Evolutionary conservation across 2,797 vertebrate genomes (phyloP).

Genomic region (Mormyrops boulengeri): DNA sequence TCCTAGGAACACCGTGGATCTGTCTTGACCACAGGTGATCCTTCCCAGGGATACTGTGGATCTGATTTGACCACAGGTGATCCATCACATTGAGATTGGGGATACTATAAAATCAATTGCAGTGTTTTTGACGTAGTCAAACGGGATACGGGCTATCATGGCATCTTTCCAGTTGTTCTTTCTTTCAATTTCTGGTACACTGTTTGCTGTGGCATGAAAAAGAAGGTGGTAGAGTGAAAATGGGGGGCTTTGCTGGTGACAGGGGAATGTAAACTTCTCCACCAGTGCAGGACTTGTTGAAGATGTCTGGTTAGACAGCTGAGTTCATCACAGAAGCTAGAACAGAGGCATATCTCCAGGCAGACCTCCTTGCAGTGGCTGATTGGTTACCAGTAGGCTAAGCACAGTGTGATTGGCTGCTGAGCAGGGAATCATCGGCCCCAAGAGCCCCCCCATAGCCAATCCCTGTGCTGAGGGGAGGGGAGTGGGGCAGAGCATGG

Average conservation of each 20-base stretch:
- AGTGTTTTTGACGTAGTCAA: background rate
- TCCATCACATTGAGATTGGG: background rate
- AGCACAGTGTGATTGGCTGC: background rate
- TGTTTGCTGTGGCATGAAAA: background rate
- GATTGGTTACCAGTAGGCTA: background rate
- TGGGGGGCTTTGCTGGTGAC: background rate
- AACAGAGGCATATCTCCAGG: background rate
- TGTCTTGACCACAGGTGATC: background rate
- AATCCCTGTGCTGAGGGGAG: background rate
- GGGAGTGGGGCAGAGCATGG: constrained; percentile 6
- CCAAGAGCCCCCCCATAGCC: constrained; percentile 18
- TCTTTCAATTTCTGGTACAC: background rate
- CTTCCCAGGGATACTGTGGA: no score
- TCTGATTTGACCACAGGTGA: background rate
- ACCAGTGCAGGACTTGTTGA: background rate
- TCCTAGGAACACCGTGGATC: background rate
- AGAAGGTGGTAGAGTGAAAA: background rate
- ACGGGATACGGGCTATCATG: background rate
- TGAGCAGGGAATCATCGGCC: background rate
- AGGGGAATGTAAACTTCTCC: background rate
- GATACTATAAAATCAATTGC: background rate
- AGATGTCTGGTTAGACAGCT: background rate
- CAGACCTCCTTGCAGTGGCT: background rate
- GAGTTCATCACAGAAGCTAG: background rate
- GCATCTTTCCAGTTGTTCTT: background rate